These are phyloP conservation scores for Coelogynopora nodosa DNA, from an alignment of 2,888 invertebrate genomes.

Conservation along the genomic window DNA sequence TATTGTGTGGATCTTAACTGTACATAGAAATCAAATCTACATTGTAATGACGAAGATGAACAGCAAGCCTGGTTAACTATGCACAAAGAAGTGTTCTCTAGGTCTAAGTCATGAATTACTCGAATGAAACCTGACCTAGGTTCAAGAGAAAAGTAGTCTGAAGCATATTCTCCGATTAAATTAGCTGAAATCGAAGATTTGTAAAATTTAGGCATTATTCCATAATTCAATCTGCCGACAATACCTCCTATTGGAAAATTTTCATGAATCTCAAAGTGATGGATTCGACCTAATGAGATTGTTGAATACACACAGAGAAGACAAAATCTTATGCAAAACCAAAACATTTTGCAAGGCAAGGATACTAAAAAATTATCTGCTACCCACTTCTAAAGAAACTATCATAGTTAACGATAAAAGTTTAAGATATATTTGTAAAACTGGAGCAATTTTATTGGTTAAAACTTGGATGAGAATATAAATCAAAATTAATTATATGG, in stretches of 20 bases:
- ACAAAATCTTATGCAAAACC: no score
- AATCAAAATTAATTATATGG: no score
- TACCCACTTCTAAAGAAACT: no score
- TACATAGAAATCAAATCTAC: not conserved
- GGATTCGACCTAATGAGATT: no score
- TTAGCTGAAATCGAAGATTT: not conserved
- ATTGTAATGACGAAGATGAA: not conserved
- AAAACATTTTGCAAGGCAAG: no score
- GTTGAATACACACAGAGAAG: no score
- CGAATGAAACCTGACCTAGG: not conserved
- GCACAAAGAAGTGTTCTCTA: not conserved
- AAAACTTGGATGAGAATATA: no score
- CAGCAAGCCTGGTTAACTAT: not conserved
- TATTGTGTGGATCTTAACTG: not conserved
- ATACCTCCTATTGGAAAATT: not conserved
- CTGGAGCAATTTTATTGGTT: no score
- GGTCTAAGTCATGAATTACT: not conserved
- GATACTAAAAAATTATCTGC: no score
- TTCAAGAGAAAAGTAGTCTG: not conserved
- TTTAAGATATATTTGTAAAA: no score
- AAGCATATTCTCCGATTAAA: not conserved
- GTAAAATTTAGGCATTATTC: not conserved
- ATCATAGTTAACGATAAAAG: no score
- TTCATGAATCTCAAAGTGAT: no score
- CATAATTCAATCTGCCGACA: not conserved